Evolutionary conservation across 2,797 vertebrate genomes (phyloP), one percentile per base, ranked within the genome.

Genomic region (Eutrigla gurnardus): DNA sequence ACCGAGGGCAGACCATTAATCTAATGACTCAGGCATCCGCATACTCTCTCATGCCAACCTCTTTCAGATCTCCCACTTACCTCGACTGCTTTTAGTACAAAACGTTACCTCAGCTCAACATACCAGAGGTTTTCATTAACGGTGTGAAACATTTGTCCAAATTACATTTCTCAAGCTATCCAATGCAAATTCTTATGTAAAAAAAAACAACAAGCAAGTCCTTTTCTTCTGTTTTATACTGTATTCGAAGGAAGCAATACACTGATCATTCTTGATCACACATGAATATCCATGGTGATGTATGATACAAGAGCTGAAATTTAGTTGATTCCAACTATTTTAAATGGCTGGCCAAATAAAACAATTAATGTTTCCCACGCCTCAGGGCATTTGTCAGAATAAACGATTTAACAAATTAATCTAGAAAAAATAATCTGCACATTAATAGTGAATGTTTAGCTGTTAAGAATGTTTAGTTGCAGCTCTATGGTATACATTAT

Each of bases 1-100:
- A 61, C 18, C 14, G 25, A 60, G 45, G 11, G 33, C 60, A 74
- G 33, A 75, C 53, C 8, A 62, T 54, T 70, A 33, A 55, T 75
- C 75, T 62, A 43, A 80, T 69, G 57, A 77, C 40, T 73, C 25
- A 65, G 54, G 43, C 15, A 49, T 65, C 17, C 12, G 54, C 7
- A 1, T 53, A 25, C 55, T 66, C 7, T 47, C 32, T 77, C 55
- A 70, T 65, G 0, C 18, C 50, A 69, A 33, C 18, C 32, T 57
- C 45, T 65, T 65, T 70, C 4, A 58, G 35, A 33, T 73, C 32
- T 47, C 32, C 18, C 50, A 55, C 43, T 49, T 50, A 69, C 14
- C 49, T 70, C 11, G 0, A 11, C 12, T 39, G 43, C 47, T 65
- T 72, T 80, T 52, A 61, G 17, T 35, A 49, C 25, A 50, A 35